Evolutionary conservation across 37 sponge, comb jelly and placozoan species (phyloP).

Genomic region (Halisarca cf. caerulea): DNA sequence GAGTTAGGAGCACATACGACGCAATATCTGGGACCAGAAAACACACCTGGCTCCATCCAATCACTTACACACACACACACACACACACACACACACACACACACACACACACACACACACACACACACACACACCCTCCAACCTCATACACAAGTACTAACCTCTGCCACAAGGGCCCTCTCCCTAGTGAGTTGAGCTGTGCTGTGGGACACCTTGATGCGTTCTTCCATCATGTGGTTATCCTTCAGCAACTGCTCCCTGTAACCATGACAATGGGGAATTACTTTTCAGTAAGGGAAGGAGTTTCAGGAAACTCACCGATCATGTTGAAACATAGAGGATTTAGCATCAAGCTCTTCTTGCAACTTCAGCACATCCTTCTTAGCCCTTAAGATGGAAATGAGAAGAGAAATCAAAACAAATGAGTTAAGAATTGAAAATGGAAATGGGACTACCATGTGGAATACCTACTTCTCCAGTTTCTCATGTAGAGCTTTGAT

Average conservation of each 20-base stretch:
- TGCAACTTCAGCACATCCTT: constrained; percentile 2
- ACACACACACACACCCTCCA: no score
- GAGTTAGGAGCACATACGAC: no score
- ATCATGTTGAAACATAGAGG: not conserved
- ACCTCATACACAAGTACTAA: not conserved
- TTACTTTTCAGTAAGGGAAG: no score
- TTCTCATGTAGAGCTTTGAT: not conserved
- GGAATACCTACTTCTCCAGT: not conserved
- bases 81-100: no score
- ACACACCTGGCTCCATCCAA: no score
- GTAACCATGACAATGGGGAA: no score
- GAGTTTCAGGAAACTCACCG: not conserved
- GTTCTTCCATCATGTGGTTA: not conserved
- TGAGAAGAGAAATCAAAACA: not conserved
- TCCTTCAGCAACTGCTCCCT: constrained; percentile 5
- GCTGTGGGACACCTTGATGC: not conserved
- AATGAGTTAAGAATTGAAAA: not conserved
- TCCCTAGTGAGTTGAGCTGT: constrained; percentile 14
- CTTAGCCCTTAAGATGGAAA: not conserved
- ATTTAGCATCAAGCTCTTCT: not conserved
- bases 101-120: no score
- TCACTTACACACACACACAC: no score
- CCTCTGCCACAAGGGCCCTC: constrained; percentile 4
- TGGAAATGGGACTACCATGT: not conserved
- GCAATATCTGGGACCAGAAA: no score